Percentiles rank a stretch among this genome's conserved stretches.
Evolutionary conservation across 2,113 vertebrate genomes (phyloP).

Genomic region (Phocoena phocoena): DNA sequence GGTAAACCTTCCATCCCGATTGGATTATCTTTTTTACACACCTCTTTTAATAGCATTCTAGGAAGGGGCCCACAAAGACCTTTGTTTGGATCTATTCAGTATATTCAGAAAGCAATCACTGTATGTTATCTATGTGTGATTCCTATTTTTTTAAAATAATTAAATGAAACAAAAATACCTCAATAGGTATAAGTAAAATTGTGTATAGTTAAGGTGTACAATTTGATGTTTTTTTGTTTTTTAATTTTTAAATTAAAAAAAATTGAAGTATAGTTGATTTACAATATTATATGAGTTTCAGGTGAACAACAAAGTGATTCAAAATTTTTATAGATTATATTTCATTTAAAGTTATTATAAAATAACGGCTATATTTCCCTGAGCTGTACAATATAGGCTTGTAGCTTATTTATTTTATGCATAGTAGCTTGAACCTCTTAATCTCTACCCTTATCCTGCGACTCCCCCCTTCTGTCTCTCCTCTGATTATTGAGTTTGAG

Average conservation of each 20-base stretch:
- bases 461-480: not conserved
- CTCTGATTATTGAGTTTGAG: not conserved
- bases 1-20: not conserved
- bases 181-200: not conserved
- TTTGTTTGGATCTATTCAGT: not conserved
- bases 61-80: not conserved
- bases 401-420: not conserved
- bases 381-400: not conserved
- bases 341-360: not conserved
- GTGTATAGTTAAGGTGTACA: not conserved
- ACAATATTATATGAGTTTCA: not conserved
- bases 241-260: not conserved
- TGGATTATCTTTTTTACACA: not conserved
- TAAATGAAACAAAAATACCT: not conserved
- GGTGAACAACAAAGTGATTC: not conserved
- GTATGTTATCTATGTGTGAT: not conserved
- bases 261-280: not conserved
- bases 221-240: not conserved
- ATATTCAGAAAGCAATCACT: not conserved
- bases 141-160: not conserved
- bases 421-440: not conserved
- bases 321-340: not conserved
- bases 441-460: not conserved
- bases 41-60: not conserved
- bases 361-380: not conserved